Evolutionary conservation across 2,888 invertebrate species (phyloP).

Genomic region (Drosophila meridionalis): DNA sequence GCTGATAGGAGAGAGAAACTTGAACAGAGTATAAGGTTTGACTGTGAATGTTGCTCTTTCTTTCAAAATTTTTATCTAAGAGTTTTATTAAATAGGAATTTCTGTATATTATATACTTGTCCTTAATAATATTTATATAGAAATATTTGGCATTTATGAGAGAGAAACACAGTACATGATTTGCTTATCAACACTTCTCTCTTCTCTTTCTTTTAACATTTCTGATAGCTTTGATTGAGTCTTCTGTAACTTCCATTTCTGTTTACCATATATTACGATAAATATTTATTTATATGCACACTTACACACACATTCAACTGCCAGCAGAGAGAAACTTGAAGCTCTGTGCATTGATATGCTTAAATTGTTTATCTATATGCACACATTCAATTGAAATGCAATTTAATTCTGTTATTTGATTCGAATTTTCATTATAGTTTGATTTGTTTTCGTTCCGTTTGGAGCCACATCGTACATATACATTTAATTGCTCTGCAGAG

Average conservation of each 20-base stretch:
- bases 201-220: neutral
- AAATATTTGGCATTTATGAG: too few species aligned
- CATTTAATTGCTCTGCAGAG: constrained; percentile 69
- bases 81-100: too few species aligned
- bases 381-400: constrained; percentile 49
- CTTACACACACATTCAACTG: neutral
- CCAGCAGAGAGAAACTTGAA: neutral
- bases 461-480: constrained; percentile 35
- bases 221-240: neutral
- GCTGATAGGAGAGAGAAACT: neutral
- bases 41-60: neutral
- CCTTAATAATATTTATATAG: too few species aligned
- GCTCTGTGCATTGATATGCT: constrained; percentile 8
- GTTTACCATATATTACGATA: too few species aligned
- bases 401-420: constrained; percentile 35
- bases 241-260: too few species aligned
- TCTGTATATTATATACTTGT: too few species aligned
- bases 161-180: too few species aligned
- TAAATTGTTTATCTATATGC: constrained; percentile 52
- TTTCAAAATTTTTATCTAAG: too few species aligned
- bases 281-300: neutral
- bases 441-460: constrained; percentile 70
- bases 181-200: neutral
- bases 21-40: neutral
- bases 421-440: constrained; percentile 37